A percentile compares a stretch with the other conserved stretches of the same genome.
These are phyloP conservation scores for Propsilocerus akamusi DNA, from an alignment of 1,140 invertebrate genomes.

Conservation along the genomic window DNA sequence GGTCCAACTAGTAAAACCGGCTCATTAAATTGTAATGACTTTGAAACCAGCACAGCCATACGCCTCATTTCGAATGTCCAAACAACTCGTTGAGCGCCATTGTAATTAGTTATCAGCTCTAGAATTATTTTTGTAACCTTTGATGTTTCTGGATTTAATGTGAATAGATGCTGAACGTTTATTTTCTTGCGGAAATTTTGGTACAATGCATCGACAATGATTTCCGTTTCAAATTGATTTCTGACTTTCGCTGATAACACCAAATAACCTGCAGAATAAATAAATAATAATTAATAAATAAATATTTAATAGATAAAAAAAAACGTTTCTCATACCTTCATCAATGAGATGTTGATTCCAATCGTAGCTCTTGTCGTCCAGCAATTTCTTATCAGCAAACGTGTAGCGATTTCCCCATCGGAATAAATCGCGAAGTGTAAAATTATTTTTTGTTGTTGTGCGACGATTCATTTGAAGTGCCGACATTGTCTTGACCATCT, in stretches of 20 bases:
- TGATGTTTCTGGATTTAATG: conserved; percentile 51
- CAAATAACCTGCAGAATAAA: too few relatives aligned
- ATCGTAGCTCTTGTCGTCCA: conserved; percentile 54
- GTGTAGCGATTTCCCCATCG: conserved; percentile 93
- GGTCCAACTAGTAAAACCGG: conserved; percentile 92
- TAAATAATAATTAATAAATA: too few relatives aligned
- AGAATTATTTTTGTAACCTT: conserved; percentile 54
- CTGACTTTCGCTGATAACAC: conserved; percentile 85
- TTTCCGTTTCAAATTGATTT: conserved; percentile 54
- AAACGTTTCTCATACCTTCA: too few relatives aligned
- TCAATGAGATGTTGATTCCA: conserved; percentile 96
- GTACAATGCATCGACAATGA: conserved; percentile 61
- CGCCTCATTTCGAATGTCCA: conserved; percentile 86
- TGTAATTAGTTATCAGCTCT: conserved; percentile 37
- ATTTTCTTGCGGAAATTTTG: conserved; percentile 72
- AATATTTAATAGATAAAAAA: too few relatives aligned
- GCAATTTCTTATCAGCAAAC: conserved; percentile 33
- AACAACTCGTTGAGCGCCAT: conserved; percentile 62
- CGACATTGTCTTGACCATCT: conserved; percentile 83
- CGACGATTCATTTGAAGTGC: conserved; percentile 72
- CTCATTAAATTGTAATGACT: conserved; percentile 82
- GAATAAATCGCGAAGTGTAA: conserved; percentile 90
- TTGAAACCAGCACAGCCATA: conserved; percentile 78
- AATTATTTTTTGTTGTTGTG: conserved; percentile 81
- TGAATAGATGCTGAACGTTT: conserved; percentile 55